Conservation (phyloP, 2,888 invertebrate genomes). For the Drosophila hamatofila region DNA sequence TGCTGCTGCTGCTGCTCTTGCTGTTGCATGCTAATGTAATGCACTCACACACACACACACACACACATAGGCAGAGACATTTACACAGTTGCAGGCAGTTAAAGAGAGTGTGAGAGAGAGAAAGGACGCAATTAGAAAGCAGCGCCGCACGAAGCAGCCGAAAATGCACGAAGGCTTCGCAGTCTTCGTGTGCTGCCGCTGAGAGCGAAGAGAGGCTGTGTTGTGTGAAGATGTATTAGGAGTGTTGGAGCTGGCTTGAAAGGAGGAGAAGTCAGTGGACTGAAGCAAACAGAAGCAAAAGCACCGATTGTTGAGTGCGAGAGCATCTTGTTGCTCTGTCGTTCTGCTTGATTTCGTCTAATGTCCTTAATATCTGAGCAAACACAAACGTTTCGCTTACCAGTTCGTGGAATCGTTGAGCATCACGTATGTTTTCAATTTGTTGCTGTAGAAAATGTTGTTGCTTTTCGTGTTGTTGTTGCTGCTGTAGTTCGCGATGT, state of each 20-base stretch:
- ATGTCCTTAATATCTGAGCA: slow-evolving; percentile 14
- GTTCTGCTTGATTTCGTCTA: slow-evolving; percentile 33
- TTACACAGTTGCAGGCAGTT: slow-evolving; percentile 17
- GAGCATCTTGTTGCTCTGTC: slow-evolving; percentile 13
- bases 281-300: slow-evolving; percentile 7
- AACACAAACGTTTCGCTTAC: slow-evolving; percentile 47
- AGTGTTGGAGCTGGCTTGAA: slow-evolving; percentile 35
- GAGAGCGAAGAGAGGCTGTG: slow-evolving; percentile 34
- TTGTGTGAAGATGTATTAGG: slow-evolving; percentile 14
- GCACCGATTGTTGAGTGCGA: slow-evolving; percentile 19
- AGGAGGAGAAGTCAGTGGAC: slow-evolving; percentile 51
- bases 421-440: slow-evolving; percentile 46
- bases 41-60: slow-evolving; percentile 53
- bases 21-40: slow-evolving; percentile 67
- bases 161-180: slow-evolving; percentile 52
- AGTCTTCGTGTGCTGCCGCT: slow-evolving; percentile 56
- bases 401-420: slow-evolving; percentile 55
- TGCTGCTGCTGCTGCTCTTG: slow-evolving; percentile 31
- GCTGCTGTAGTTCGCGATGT: slow-evolving; percentile 54
- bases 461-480: slow-evolving; percentile 43
- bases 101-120: slow-evolving; percentile 24
- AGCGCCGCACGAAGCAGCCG: slow-evolving; percentile 65
- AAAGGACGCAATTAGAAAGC: slow-evolving; percentile 75
- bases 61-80: neutral
- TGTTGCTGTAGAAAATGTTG: slow-evolving; percentile 33